Evolutionary conservation across 2,797 vertebrate species (phyloP).

Genomic region (Channallabes apus): DNA sequence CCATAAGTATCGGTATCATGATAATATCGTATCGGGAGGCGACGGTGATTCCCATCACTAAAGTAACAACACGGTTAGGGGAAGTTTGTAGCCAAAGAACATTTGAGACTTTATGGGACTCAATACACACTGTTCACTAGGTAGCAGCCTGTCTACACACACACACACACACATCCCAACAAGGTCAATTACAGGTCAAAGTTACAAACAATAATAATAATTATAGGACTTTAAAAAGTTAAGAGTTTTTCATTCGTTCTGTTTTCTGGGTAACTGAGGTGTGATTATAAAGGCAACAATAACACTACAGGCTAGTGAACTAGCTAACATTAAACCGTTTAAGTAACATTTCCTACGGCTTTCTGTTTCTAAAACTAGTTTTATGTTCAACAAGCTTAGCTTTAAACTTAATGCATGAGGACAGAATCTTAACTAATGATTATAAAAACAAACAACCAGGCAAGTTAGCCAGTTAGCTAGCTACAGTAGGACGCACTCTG

Average conservation of each 20-base stretch:
- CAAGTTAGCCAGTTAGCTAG: conserved; percentile 52
- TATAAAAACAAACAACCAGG: conserved; percentile 12
- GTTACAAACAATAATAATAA: not conserved
- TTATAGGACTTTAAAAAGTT: too few species aligned
- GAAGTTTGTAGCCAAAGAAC: not conserved
- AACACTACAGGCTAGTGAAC: not conserved
- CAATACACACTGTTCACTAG: too few species aligned
- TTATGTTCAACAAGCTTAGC: not conserved
- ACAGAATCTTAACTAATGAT: not conserved
- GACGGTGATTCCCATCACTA: too few species aligned
- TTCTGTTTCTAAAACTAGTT: not conserved
- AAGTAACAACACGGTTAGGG: not conserved
- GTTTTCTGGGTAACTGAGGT: not conserved
- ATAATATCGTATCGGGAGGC: too few species aligned
- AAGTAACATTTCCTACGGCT: not conserved
- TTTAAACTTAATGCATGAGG: not conserved
- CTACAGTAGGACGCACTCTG: conserved; percentile 27
- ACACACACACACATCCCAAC: too few species aligned
- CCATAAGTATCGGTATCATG: too few species aligned
- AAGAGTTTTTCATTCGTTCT: not conserved
- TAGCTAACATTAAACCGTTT: not conserved
- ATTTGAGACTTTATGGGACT: too few species aligned
- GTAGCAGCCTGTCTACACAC: too few species aligned
- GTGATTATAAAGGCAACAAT: not conserved
- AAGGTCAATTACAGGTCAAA: not conserved